Evolutionary conservation across 2,888 invertebrate genomes (phyloP), one percentile per base, ranked within the genome.

Genomic region (Mechanitis messenoides): DNA sequence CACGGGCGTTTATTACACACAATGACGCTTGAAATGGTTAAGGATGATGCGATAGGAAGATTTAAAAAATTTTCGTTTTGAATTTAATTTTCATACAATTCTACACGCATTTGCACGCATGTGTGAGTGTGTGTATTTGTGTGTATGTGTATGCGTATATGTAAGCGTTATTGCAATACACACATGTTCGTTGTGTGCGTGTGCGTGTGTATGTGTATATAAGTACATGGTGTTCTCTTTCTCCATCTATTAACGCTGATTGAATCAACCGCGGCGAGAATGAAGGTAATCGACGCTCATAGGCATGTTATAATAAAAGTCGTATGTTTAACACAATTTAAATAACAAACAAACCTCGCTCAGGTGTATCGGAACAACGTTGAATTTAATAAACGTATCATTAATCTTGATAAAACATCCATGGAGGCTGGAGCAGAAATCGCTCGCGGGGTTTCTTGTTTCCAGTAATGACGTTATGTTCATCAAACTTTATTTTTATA

Each of bases 281-380:
- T 3, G 11, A 9, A 42, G 9, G 42, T 42, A 42, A 42, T 42
- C 9, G 42, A 2, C 3, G 9, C 42, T 7, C 9, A 50, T 50
- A 31, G 50, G 31, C 31, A 31, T 31, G 6, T 9, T 50, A 50
- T 31, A 50, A 31, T 11, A 50, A 50, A 50, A 50, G 31, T 50
- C 62, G 63, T 64, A 53, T 64, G 60, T 67, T 62, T 55, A 45
- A 28, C 54, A 59, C 61, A 57, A 67, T 70, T 69, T 68, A 60
- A 68, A 69, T 68, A 68, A 71, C 68, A 65, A 68, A 70, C 71
- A 68, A 68, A 64, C 67, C 65, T 53, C 63, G 63, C 58, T 63
- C 67, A 70, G 70, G 70, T 70, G 68, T 70, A 68, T 66, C 59
- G 66, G 56, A 61, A 60, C 59, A 56, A 62, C 55, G 55, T 56